Evolutionary conservation across 2,113 vertebrate genomes (phyloP).

Genomic region (Xyliphius kryptos): DNA sequence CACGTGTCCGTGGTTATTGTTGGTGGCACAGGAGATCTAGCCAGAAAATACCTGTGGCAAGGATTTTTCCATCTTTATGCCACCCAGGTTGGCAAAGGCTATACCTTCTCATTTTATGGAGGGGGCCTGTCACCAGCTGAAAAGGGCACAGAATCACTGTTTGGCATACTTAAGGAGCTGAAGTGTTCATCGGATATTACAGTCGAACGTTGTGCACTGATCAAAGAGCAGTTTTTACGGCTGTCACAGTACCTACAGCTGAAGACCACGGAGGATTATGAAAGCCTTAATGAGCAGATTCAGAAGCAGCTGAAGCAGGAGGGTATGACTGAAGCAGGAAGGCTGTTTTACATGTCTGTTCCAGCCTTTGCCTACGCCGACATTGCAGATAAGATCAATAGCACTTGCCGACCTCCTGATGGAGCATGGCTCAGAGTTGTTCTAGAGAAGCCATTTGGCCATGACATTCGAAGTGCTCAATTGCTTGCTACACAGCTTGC

Average conservation of each 20-base stretch:
- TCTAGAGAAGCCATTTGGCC: slow-evolving; percentile 95
- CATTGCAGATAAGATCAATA: slow-evolving; percentile 76
- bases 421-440: slow-evolving; percentile 83
- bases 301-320: slow-evolving; percentile 59
- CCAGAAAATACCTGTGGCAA: slow-evolving; percentile 92
- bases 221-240: slow-evolving; percentile 80
- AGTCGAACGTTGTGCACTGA: slow-evolving; percentile 64
- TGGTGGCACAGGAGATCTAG: slow-evolving; percentile 87
- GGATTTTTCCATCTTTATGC: slow-evolving; percentile 85
- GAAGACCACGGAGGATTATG: slow-evolving; percentile 71
- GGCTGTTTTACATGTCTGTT: slow-evolving; percentile 91
- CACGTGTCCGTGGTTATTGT: slow-evolving; percentile 82
- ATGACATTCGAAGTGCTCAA: slow-evolving; percentile 77
- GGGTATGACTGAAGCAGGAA: slow-evolving; percentile 73
- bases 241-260: slow-evolving; percentile 78
- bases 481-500: slow-evolving; percentile 71
- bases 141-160: slow-evolving; percentile 64
- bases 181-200: slow-evolving; percentile 63
- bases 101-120: slow-evolving; percentile 85
- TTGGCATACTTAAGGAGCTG: slow-evolving; percentile 74
- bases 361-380: slow-evolving; percentile 82
- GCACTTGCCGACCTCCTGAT: slow-evolving; percentile 68
- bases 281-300: slow-evolving; percentile 65
- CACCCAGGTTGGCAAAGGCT: slow-evolving; percentile 68
- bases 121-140: slow-evolving; percentile 62